Evolutionary conservation across 2,888 invertebrate genomes (phyloP).

Genomic region (Pseudococcus jackbeardsleyi): DNA sequence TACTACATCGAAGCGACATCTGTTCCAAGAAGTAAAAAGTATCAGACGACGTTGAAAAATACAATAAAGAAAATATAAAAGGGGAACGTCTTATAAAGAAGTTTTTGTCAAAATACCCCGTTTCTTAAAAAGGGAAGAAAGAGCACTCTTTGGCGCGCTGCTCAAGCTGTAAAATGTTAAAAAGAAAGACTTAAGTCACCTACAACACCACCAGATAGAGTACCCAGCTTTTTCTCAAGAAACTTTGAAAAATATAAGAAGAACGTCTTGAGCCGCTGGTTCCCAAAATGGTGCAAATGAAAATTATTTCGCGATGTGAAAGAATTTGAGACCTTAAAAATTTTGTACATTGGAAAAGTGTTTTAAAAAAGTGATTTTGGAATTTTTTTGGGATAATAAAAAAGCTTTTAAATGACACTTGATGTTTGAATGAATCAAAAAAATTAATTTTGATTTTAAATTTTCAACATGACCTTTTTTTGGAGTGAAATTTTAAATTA

Average conservation of each 20-base stretch:
- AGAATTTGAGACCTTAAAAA: not conserved
- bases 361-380: not conserved
- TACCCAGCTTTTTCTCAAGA: slow-evolving; percentile 55
- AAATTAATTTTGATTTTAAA: too few relatives aligned
- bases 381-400: too few relatives aligned
- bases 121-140: slow-evolving; percentile 59
- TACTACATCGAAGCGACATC: slow-evolving; percentile 56
- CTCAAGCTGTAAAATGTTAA: slow-evolving; percentile 26
- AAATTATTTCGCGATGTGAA: not conserved
- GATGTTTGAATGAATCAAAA: too few relatives aligned
- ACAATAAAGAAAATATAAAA: slow-evolving; percentile 48
- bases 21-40: slow-evolving; percentile 46
- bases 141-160: slow-evolving; percentile 59
- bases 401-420: too few relatives aligned
- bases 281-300: not conserved
- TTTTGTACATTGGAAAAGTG: not conserved
- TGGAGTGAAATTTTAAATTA: too few relatives aligned
- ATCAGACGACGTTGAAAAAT: slow-evolving; percentile 26
- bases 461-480: too few relatives aligned
- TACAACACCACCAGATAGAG: slow-evolving; percentile 58
- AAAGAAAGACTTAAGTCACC: slow-evolving; percentile 58
- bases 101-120: slow-evolving; percentile 54
- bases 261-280: slow-evolving; percentile 19
- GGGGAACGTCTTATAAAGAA: slow-evolving; percentile 54
- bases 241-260: slow-evolving; percentile 16